Conservation (phyloP, 2,888 invertebrate genomes). For the Laothoe populi region DNA sequence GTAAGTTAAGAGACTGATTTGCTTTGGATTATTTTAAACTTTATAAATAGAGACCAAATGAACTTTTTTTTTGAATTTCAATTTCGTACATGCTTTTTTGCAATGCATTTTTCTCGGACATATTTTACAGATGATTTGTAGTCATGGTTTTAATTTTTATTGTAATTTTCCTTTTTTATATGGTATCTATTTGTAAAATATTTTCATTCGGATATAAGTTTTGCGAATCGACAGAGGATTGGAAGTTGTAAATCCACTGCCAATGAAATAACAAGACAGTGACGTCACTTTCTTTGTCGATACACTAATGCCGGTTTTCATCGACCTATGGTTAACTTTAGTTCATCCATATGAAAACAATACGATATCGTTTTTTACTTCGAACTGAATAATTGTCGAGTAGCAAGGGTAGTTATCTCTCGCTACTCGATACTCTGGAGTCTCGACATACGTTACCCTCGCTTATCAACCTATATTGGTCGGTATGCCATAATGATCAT, state of each 20-base stretch:
- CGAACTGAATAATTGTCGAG: too few species aligned
- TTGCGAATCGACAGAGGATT: background rate
- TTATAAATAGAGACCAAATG: conserved; percentile 28
- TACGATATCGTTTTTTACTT: too few species aligned
- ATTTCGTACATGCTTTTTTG: background rate
- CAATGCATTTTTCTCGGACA: too few species aligned
- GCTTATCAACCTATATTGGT: too few species aligned
- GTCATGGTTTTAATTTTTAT: background rate
- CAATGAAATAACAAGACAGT: background rate
- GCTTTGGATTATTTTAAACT: conserved; percentile 63
- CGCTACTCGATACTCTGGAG: too few species aligned
- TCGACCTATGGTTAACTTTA: background rate
- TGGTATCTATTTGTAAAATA: conserved; percentile 1
- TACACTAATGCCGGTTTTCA: background rate
- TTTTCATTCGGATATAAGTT: conserved; percentile 13
- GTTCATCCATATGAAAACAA: background rate
- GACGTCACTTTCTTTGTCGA: background rate
- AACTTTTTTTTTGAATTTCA: background rate
- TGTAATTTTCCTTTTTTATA: background rate
- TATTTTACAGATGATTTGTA: too few species aligned
- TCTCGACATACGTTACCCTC: too few species aligned
- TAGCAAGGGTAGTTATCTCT: too few species aligned
- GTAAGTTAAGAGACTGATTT: conserved; percentile 82
- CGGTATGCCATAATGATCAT: too few species aligned
- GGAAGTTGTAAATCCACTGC: background rate